phyloP scores from a whole-genome alignment of 2,888 invertebrate species.

The Malthinus seriepunctatus region DNA sequence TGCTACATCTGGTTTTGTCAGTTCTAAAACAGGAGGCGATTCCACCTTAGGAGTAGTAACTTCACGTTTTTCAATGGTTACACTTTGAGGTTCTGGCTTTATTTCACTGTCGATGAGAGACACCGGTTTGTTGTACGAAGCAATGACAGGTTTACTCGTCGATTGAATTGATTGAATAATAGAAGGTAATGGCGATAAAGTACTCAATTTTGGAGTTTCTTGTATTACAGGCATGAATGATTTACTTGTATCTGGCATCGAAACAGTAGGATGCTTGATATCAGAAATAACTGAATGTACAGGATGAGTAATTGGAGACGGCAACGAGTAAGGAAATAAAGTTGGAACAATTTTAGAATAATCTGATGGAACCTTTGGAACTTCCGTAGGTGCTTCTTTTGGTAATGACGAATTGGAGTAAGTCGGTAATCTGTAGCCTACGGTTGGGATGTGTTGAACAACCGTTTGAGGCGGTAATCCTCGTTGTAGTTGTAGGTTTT shows the following conservation, averaged over 20 bases:
- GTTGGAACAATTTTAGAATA: conserved; percentile 31
- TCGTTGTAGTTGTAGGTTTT: conserved; percentile 30
- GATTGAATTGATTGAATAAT: conserved; percentile 16
- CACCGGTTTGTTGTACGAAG: background rate
- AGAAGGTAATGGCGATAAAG: conserved; percentile 24
- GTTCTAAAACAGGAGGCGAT: no score
- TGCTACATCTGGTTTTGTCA: conserved; percentile 32
- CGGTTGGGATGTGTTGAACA: conserved; percentile 9
- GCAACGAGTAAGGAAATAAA: conserved; percentile 12
- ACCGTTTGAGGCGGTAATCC: conserved; percentile 12
- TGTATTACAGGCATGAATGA: conserved; percentile 46
- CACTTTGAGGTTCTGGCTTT: conserved; percentile 7
- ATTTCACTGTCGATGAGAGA: background rate
- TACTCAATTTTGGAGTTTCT: conserved; percentile 43
- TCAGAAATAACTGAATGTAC: conserved; percentile 11
- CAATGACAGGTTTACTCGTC: background rate
- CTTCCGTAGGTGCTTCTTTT: conserved; percentile 19
- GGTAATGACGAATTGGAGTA: conserved; percentile 7
- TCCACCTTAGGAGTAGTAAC: no score
- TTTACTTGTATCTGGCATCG: conserved; percentile 23
- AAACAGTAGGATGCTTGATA: conserved; percentile 6
- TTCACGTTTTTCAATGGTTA: no score
- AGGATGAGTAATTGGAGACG: background rate
- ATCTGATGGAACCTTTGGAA: conserved; percentile 17
- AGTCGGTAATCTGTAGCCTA: conserved; percentile 5